Evolutionary conservation across 2,888 invertebrate species (phyloP).

Genomic region (Caenorhabditis afra): DNA sequence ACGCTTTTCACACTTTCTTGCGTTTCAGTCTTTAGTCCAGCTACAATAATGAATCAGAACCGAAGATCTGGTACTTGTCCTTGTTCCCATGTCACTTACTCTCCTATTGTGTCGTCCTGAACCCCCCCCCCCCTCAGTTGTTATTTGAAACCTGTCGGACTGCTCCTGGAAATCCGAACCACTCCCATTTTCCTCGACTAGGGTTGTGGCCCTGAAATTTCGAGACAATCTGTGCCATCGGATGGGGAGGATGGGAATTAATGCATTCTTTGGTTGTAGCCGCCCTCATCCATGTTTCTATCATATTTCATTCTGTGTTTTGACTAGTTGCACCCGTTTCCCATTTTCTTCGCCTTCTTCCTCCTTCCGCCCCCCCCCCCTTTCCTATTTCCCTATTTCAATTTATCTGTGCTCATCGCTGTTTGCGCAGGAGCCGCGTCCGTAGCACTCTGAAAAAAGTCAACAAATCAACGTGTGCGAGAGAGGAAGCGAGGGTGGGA

Average conservation of each 20-base stretch:
- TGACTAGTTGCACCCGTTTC: constrained; percentile 39
- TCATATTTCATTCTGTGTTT: constrained; percentile 57
- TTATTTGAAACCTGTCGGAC: constrained; percentile 19
- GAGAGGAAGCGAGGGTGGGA: constrained; percentile 6
- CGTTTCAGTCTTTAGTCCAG: neutral
- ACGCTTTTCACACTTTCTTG: constrained; percentile 10
- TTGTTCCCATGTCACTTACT: too few species aligned
- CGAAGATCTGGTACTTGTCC: neutral
- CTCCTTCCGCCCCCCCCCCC: constrained; percentile 19
- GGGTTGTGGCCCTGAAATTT: neutral
- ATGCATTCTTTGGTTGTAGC: constrained; percentile 34
- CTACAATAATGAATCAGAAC: neutral
- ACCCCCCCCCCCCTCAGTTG: constrained; percentile 13
- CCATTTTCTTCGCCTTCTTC: constrained; percentile 21
- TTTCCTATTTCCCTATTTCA: constrained; percentile 3
- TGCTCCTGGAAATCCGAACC: constrained; percentile 40
- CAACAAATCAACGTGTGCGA: constrained; percentile 48
- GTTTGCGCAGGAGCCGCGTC: constrained; percentile 30
- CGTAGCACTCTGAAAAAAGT: constrained; percentile 34
- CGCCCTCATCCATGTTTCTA: constrained; percentile 40
- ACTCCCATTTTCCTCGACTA: constrained; percentile 5
- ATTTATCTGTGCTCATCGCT: constrained; percentile 49
- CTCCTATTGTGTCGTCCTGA: constrained; percentile 8
- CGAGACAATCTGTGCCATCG: constrained; percentile 18
- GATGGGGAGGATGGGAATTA: constrained; percentile 12